Base-by-base conservation (phyloP, 1,140 invertebrate species). In the Ooceraea biroi region DNA sequence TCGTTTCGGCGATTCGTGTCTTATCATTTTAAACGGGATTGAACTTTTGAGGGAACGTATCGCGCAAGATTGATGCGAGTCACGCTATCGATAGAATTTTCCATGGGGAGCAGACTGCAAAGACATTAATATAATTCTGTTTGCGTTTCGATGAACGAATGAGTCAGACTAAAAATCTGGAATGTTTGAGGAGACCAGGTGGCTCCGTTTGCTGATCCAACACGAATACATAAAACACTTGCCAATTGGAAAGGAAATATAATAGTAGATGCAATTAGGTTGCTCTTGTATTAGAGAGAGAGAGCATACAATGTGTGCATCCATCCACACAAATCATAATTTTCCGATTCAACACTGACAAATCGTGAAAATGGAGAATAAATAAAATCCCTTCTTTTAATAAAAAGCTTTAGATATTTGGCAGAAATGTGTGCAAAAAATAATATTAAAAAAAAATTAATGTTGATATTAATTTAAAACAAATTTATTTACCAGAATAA, bases 11-110 rank as follows among this genome's bases (percentile, higher is more conserved):
- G 19, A 76, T 50, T 8, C 41, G 58, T 65, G 44, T n/a, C 44
- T 76, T 50, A 76, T 76, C 72, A 4, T 76, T 5, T 36, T 48
- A 22, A 19, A 36, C n/a, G 63, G 63, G 63, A 66, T 0, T 7
- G 25, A 41, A 12, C 58, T 76, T 65, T 7, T 30, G 27, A 76
- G 44, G 58, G 63, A 44, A 30, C 57, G 22, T n/a, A 30, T 14
- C 11, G 30, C 30, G 12, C n/a, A 3, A n/a, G 36, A 36, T 36
- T 17, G 52, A 27, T 11, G 52, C 69, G 46, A 19, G 19, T 57
- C 55, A 2, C 19, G 22, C 61, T 61, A 36, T 14, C 22, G 12
- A 1, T 19, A 10, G 11, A 63, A 48, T 44, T 76, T 63, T n/a
- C 25, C 25, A n/a, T 12, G 41, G 63, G 12, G 19, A 17, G 50